Base-by-base conservation (phyloP, 2,113 vertebrate species). In the Chaetodon trifascialis region DNA sequence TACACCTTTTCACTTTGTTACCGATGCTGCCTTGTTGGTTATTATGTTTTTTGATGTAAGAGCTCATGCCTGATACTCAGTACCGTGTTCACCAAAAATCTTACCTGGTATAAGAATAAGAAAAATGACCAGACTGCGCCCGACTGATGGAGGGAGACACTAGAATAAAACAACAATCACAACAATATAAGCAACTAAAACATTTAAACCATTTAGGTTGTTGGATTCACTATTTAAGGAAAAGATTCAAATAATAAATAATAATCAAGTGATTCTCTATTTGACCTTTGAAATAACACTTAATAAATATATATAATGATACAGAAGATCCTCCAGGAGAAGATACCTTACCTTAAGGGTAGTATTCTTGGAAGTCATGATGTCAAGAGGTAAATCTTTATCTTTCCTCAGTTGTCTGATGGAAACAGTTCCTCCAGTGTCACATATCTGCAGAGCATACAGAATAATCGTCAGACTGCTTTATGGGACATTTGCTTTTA, bases 21-120 rank as follows among this genome's bases (percentile, higher is more conserved):
- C 3, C 21, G 11, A 62, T 74, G 58, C 17, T 56, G 42, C 47
- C 15, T 46, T 44, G 23, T n/a, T 54, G 70, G 21, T 51, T 59
- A 25, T 70, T n/a, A n/a, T n/a, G n/a, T 6, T 52, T 52, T 51
- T 42, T 19, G 14, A 62, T 36, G 12, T 34, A 4, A n/a, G 5
- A 70, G 0, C 7, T 40, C 11, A 40, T 42, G 19, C n/a, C n/a
- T 30, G 2, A 59, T 19, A 15, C 21, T 73, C 21, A 52, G 30
- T 49, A 58, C 5, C 36, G 16, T 59, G 19, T 11, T 60, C 8
- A 11, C 30, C 14, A 49, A 67, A 62, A 25, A 66, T 3, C 80
- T 72, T 73, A 94, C 92, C 89, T 76, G 87, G 68, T 4, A 66
- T 15, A 2, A 84, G 51, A 38, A 86, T 23, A n/a, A 88, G 9